Evolutionary conservation across 2,888 invertebrate genomes (phyloP).

Genomic region (Mesorhabditis spiculigera): DNA sequence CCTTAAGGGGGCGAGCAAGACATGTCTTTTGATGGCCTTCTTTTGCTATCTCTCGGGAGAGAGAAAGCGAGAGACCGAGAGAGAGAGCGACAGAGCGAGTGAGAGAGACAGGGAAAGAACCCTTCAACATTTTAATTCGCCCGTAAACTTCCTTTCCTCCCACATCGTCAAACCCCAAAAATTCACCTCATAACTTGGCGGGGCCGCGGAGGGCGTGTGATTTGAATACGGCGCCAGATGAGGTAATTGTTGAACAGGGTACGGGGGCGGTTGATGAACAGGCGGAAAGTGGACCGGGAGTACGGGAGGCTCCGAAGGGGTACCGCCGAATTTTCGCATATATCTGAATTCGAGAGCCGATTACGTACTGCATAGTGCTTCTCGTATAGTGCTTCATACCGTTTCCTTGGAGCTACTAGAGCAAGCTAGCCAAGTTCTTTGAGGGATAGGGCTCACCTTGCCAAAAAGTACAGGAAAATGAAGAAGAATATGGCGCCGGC

Average conservation of each 20-base stretch:
- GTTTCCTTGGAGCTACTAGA: not conserved
- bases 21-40: no score
- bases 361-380: no score
- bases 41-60: no score
- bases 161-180: not conserved
- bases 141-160: no score
- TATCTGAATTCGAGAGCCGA: not conserved
- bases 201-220: not conserved
- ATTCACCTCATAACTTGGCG: not conserved
- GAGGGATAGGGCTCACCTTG: constrained; percentile 25
- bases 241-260: not conserved
- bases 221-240: not conserved
- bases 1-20: no score
- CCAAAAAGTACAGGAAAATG: constrained; percentile 34
- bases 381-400: not conserved
- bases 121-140: no score
- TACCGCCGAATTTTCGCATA: not conserved
- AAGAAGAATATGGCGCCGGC: constrained; percentile 38
- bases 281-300: constrained; percentile 2
- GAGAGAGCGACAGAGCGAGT: no score
- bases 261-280: constrained; percentile 4
- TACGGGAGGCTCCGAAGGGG: not conserved
- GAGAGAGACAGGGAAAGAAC: no score
- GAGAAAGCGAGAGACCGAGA: no score
- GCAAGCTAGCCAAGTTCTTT: not conserved